These are phyloP conservation scores for Crenichthys baileyi DNA, from an alignment of 2,797 vertebrate genomes.

Conservation along the genomic window DNA sequence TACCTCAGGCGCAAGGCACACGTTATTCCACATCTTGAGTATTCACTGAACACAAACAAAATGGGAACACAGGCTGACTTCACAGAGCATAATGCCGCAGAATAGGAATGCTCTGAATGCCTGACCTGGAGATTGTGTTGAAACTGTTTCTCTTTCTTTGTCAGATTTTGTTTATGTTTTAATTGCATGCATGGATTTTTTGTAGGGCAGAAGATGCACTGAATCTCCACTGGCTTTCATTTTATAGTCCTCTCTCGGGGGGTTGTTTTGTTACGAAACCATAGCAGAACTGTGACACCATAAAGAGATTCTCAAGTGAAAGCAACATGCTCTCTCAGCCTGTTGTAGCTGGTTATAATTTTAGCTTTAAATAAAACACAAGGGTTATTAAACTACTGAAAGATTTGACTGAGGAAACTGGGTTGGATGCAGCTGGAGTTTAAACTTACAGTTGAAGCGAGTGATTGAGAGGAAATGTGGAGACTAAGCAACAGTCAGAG, in stretches of 20 bases:
- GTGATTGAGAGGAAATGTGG: not conserved
- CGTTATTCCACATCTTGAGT: slow-evolving; percentile 23
- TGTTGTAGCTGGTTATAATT: not conserved
- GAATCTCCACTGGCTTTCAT: slow-evolving; percentile 1
- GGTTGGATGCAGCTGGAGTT: not conserved
- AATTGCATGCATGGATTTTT: not conserved
- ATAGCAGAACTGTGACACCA: not conserved
- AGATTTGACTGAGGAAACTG: not conserved
- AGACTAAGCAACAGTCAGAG: slow-evolving; percentile 17
- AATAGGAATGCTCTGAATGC: slow-evolving; percentile 1
- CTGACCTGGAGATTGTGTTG: not conserved
- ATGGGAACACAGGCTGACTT: slow-evolving; percentile 3
- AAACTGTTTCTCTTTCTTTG: not conserved
- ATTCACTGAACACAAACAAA: slow-evolving; percentile 36
- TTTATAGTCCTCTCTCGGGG: not conserved
- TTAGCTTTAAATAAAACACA: not conserved
- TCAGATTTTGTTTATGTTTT: slow-evolving; percentile 1
- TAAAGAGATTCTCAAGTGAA: slow-evolving; percentile 4
- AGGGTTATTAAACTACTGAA: not conserved
- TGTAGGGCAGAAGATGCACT: not conserved
- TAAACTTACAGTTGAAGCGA: not conserved
- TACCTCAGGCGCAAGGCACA: slow-evolving; percentile 2
- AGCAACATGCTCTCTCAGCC: not conserved
- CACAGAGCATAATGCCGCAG: slow-evolving; percentile 4
- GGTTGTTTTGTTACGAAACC: slow-evolving; percentile 5